Base-by-base conservation (phyloP, 2,113 vertebrate species). In the Ploceus nigricollis region DNA sequence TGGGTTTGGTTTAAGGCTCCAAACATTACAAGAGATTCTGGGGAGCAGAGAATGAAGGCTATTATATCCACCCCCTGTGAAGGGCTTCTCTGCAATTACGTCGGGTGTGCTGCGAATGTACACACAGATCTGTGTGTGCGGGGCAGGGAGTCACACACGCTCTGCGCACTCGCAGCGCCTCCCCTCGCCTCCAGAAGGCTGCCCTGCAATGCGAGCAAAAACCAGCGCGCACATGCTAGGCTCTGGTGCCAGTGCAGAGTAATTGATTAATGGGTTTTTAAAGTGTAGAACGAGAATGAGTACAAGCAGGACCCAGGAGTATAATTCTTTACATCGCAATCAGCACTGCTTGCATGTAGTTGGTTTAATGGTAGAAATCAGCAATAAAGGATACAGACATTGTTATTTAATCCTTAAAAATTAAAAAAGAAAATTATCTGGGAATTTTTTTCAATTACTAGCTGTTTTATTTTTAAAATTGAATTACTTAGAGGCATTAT, bases 321-420 rank as follows among this genome's bases (percentile, higher is more conserved):
- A 96, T 96, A 97, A 98, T 97, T 97, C 96, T 97, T 98, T 97
- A 97, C 96, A 92, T 96, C 97, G 97, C 97, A 98, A 97, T 98
- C 97, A 98, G 94, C 89, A 81, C 88, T 87, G 94, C 95, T 97
- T 97, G 96, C 96, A 81, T 95, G 93, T 96, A 95, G 90, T 93
- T 96, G 93, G 85, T 96, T 98, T 98, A 97, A 97, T 96, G 95
- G 82, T 93, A 96, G 95, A 92, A 98, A 97, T 93, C 93, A 96
- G 85, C 96, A 97, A 95, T 96, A 96, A 98, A 97, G 96, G 96
- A 96, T 57, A 89, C 81, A 94, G 91, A 87, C 54, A 91, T 94
- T 57, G 65, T 98, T 97, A 98, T 97, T 98, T 97, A 96, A 98
- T 98, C 79, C 89, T 96, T 96, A 96, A 61, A 90, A 95, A 93